Evolutionary conservation across 2,888 invertebrate species (phyloP), one percentile per base, ranked within the genome.

Genomic region (Cancer borealis): DNA sequence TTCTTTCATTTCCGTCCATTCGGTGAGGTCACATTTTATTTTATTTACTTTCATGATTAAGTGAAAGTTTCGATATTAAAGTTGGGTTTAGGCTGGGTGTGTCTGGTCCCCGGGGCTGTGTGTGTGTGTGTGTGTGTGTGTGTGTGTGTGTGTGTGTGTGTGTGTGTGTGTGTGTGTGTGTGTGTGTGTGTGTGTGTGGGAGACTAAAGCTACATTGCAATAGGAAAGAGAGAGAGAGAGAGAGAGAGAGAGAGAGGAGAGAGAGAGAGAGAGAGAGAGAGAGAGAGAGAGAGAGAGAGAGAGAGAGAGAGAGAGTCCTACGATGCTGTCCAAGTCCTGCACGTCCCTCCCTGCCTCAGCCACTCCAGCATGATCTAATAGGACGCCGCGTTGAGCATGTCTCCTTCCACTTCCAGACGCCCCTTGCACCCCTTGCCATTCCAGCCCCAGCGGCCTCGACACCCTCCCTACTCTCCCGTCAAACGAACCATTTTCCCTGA

Each of bases 81-180:
- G 60, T 30, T 49, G 26, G 26, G 60, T 54, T 39, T 60, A 54
- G 91, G 91, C n/a, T 60, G 49, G 54, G 49, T 39, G 91, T 60
- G 60, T 49, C 17, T 39, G n/a, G 26, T 47, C 30, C 45, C 21
- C n/a, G 49, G 26, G 30, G 49, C 90, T n/a, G 49, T 54, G 39
- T 54, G 91, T 60, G 91, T 54, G 54, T 54, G 54, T 54, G 92
- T 84, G 92, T 84, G 92, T 84, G 92, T 84, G 92, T 84, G 92
- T 84, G 92, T 84, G 92, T 84, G 92, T 92, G 92, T 84, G 84
- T 92, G 92, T 92, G 92, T 92, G 84, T 84, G 92, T 92, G 92
- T 92, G 92, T 92, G 92, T 92, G 92, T 92, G 92, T 92, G 92
- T 92, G 92, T 92, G 92, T 92, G 92, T 92, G 79, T 92, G 92